Percentiles rank a stretch among this genome's conserved stretches.
phyloP scores from a whole-genome alignment of 2,888 invertebrate genomes.

The Elysia crispata region DNA sequence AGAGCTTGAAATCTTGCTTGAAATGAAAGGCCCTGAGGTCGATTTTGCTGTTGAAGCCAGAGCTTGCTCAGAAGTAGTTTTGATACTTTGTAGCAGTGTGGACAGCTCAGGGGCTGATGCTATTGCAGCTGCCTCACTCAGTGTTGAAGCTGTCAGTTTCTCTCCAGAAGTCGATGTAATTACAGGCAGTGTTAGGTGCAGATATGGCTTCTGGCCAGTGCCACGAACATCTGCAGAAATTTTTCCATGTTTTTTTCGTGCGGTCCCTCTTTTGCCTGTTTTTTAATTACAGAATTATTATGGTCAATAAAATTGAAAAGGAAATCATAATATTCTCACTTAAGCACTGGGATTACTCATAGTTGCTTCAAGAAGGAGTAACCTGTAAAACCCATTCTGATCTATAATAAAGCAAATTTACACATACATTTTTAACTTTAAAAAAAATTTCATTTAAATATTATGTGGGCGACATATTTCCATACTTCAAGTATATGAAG shows the following conservation, averaged over 20 bases:
- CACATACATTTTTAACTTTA: too few relatives aligned
- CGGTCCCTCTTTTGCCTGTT: constrained; percentile 33
- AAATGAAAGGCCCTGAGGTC: background rate
- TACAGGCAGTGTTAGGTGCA: constrained; percentile 36
- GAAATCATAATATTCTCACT: too few relatives aligned
- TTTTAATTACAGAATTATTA: background rate
- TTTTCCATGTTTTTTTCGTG: constrained; percentile 22
- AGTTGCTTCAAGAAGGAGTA: too few relatives aligned
- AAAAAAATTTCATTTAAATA: too few relatives aligned
- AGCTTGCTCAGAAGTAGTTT: background rate
- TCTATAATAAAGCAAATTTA: too few relatives aligned
- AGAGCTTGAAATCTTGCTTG: background rate
- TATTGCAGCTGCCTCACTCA: constrained; percentile 47
- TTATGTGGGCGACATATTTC: too few relatives aligned
- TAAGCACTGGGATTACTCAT: too few relatives aligned
- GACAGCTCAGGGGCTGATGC: constrained; percentile 51
- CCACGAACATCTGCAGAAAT: background rate
- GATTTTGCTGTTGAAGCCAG: background rate
- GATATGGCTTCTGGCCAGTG: constrained; percentile 23
- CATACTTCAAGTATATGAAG: too few relatives aligned
- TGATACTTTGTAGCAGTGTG: constrained; percentile 50
- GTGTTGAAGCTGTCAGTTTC: constrained; percentile 6
- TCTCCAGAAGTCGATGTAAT: constrained; percentile 17
- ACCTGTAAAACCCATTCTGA: too few relatives aligned
- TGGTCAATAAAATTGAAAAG: too few relatives aligned